phyloP scores from a whole-genome alignment of 1,140 invertebrate genomes.

The Pomacea maculata region DNA sequence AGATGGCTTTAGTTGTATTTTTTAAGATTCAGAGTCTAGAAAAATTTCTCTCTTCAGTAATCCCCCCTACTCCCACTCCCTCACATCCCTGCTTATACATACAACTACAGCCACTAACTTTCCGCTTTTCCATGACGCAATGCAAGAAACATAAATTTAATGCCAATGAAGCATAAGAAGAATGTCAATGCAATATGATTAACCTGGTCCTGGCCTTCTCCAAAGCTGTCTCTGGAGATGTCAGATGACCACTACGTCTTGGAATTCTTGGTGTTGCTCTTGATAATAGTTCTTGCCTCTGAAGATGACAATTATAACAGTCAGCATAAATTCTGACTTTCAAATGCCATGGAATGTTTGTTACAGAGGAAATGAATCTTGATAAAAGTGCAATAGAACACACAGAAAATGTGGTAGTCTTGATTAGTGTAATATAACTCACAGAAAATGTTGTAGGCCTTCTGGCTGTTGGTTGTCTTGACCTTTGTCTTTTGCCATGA shows the following conservation, averaged over 20 bases:
- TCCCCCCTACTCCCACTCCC: too few species aligned
- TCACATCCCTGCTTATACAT: too few species aligned
- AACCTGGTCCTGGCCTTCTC: slow-evolving; percentile 62
- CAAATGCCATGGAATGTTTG: neutral
- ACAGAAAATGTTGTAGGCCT: neutral
- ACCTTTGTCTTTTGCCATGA: neutral
- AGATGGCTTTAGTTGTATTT: too few species aligned
- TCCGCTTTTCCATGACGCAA: too few species aligned
- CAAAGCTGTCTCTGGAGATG: slow-evolving; percentile 47
- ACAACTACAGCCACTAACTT: too few species aligned
- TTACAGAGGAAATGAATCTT: neutral
- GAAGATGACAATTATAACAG: too few species aligned
- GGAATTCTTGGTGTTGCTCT: slow-evolving; percentile 49
- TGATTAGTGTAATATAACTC: too few species aligned
- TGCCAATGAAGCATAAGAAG: neutral
- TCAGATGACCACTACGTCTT: slow-evolving; percentile 35
- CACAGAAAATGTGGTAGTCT: too few species aligned
- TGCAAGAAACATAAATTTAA: neutral
- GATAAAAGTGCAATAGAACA: neutral
- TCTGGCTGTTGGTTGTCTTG: neutral
- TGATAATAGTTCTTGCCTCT: slow-evolving; percentile 1
- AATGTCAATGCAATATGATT: neutral
- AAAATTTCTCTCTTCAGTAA: too few species aligned
- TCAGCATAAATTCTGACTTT: neutral
- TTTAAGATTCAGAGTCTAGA: too few species aligned